phyloP scores from a whole-genome alignment of 2,888 invertebrate species.

The Lottia scabra region DNA sequence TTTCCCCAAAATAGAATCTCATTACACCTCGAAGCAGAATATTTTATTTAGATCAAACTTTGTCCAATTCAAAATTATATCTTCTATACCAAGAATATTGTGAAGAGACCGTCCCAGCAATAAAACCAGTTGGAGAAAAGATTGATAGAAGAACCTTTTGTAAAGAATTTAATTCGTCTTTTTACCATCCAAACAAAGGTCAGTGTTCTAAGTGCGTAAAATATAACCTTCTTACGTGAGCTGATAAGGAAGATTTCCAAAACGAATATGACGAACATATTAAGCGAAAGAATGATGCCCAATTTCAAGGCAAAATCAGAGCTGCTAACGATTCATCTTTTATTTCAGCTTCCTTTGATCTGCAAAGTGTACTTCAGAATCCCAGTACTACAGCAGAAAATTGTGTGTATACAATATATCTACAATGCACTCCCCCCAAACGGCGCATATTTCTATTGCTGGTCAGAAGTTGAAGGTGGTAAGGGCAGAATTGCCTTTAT shows the following conservation, averaged over 20 bases:
- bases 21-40: conserved; percentile 6
- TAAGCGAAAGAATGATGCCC: neutral
- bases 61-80: neutral
- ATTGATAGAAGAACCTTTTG: neutral
- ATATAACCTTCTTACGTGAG: neutral
- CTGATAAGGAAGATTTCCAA: no score
- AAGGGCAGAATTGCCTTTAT: conserved; percentile 1
- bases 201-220: conserved; percentile 2
- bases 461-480: conserved; percentile 11
- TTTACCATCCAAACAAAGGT: conserved; percentile 9
- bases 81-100: neutral
- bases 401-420: conserved; percentile 8
- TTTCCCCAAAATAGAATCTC: conserved; percentile 9
- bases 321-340: neutral
- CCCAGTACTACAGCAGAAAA: neutral
- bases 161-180: conserved; percentile 6
- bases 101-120: neutral
- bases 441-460: neutral
- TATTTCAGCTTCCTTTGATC: neutral
- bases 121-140: neutral
- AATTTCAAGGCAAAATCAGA: neutral
- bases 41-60: neutral
- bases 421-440: conserved; percentile 1
- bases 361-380: neutral
- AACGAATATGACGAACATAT: no score